phyloP scores from a whole-genome alignment of 2,113 vertebrate species.

The Pelobates fuscus region DNA sequence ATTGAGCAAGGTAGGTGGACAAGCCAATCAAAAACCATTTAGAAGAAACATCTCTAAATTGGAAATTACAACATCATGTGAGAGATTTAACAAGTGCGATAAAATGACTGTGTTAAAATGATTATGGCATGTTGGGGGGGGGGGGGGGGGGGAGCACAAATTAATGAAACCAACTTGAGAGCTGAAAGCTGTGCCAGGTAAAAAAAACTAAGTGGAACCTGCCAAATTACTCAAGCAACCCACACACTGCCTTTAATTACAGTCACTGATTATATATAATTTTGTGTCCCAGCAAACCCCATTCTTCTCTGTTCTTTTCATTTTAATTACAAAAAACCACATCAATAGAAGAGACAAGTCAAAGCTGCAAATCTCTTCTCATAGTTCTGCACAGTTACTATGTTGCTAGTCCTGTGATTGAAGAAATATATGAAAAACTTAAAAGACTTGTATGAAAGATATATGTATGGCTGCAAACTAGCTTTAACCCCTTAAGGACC shows the following conservation, averaged over 20 bases:
- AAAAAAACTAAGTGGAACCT: slow-evolving; percentile 36
- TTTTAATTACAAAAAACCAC: slow-evolving; percentile 26
- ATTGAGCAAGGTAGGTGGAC: too few species aligned
- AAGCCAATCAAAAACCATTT: too few species aligned
- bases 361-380: not conserved
- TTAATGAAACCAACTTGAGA: slow-evolving; percentile 9
- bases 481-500: too few species aligned
- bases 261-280: slow-evolving; percentile 41
- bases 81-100: not conserved
- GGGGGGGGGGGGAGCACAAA: slow-evolving; percentile 6
- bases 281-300: slow-evolving; percentile 42
- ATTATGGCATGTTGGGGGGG: slow-evolving; percentile 6
- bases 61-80: not conserved
- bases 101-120: slow-evolving; percentile 13
- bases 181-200: slow-evolving; percentile 38
- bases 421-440: too few species aligned
- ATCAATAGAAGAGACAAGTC: not conserved
- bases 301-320: slow-evolving; percentile 12
- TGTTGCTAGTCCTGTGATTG: too few species aligned
- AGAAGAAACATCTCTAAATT: too few species aligned
- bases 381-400: too few species aligned
- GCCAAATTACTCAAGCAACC: slow-evolving; percentile 39
- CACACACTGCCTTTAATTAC: slow-evolving; percentile 43
- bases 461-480: too few species aligned
- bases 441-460: too few species aligned